A percentile compares a stretch with the other conserved stretches of the same genome.
Evolutionary conservation across 1,140 invertebrate species (phyloP).

Genomic region (Vanessa tameamea): DNA sequence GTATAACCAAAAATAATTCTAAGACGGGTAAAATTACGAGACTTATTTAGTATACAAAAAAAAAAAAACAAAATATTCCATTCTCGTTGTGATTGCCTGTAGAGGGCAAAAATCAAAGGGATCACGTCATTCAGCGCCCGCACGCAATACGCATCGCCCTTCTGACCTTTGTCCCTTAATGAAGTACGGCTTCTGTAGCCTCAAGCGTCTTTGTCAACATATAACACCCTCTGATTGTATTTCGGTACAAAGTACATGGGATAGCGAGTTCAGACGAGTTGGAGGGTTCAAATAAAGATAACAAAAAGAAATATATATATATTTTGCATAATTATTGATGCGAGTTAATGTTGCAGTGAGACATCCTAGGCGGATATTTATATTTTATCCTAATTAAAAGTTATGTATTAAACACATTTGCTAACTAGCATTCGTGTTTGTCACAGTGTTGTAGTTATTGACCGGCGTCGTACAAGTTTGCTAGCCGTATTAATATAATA

Average conservation of each 20-base stretch:
- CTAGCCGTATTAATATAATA: too few species aligned
- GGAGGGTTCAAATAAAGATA: too few species aligned
- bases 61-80: conserved; percentile 15
- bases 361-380: too few species aligned
- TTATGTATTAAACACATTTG: too few species aligned
- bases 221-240: conserved; percentile 37
- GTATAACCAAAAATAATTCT: background rate
- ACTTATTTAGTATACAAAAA: background rate
- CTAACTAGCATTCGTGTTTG: too few species aligned
- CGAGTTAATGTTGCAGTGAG: too few species aligned
- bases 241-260: conserved; percentile 14
- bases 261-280: background rate
- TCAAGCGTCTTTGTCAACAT: conserved; percentile 56
- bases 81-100: conserved; percentile 19
- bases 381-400: too few species aligned
- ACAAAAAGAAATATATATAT: too few species aligned
- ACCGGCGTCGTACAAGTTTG: too few species aligned
- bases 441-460: too few species aligned
- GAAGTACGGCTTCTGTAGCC: conserved; percentile 56
- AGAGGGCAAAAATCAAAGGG: conserved; percentile 20
- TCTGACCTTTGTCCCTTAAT: conserved; percentile 64
- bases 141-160: conserved; percentile 33
- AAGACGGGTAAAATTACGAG: too few species aligned
- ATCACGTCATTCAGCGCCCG: conserved; percentile 19
- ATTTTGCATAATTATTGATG: too few species aligned